These are phyloP conservation scores for Lordiphosa collinella DNA, from an alignment of 1,140 invertebrate species.

Conservation along the genomic window DNA sequence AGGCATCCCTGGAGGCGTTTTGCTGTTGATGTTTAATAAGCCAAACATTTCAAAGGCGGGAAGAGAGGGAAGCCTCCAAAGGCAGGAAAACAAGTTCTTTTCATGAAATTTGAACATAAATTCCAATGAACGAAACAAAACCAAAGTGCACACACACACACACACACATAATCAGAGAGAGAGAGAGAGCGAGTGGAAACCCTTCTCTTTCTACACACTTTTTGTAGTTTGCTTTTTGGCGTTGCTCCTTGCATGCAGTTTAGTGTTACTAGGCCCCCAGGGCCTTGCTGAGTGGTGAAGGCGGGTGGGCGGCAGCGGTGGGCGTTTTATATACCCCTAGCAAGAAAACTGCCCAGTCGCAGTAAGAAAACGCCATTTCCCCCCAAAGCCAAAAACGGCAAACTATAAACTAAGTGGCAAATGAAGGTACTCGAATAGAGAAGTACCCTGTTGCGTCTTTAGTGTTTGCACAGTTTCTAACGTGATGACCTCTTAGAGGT, in stretches of 20 bases:
- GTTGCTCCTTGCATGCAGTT: slow-evolving; percentile 52
- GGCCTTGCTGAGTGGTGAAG: slow-evolving; percentile 20
- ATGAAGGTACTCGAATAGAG: neutral
- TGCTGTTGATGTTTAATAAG: slow-evolving; percentile 70
- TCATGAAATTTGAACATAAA: slow-evolving; percentile 72
- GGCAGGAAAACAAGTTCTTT: slow-evolving; percentile 66
- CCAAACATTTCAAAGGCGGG: slow-evolving; percentile 23
- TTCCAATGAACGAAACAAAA: slow-evolving; percentile 70
- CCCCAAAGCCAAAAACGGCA: slow-evolving; percentile 27
- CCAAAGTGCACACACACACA: slow-evolving; percentile 38
- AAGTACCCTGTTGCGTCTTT: slow-evolving; percentile 15
- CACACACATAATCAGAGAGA: neutral
- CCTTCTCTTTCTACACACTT: neutral
- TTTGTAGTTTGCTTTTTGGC: slow-evolving; percentile 37
- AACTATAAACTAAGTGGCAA: slow-evolving; percentile 51
- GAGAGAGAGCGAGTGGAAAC: too few species aligned
- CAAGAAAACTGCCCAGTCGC: slow-evolving; percentile 49
- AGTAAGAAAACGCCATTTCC: slow-evolving; percentile 56
- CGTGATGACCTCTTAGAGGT: too few species aligned
- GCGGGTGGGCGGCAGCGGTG: slow-evolving; percentile 9
- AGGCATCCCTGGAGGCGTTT: slow-evolving; percentile 42
- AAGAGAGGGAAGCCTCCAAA: neutral
- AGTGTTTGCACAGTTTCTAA: too few species aligned
- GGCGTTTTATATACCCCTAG: slow-evolving; percentile 12
- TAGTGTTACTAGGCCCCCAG: slow-evolving; percentile 51